These are phyloP conservation scores for Theretra japonica DNA, from an alignment of 2,888 invertebrate genomes.

Conservation along the genomic window DNA sequence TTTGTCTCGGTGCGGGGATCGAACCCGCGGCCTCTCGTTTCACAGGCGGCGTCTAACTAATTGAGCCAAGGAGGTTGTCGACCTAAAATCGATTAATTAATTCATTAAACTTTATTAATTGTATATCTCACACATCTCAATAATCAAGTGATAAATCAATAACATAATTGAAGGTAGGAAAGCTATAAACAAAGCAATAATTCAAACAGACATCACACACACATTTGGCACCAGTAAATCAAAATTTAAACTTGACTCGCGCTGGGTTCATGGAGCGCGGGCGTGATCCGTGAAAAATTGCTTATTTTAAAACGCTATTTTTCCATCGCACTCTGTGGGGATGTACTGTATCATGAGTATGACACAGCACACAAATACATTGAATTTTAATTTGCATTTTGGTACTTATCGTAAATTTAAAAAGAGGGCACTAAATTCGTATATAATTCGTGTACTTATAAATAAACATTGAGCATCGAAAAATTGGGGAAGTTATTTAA, in stretches of 20 bases:
- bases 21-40: too few relatives aligned
- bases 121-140: not conserved
- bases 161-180: slow-evolving; percentile 36
- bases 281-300: slow-evolving; percentile 78
- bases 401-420: too few relatives aligned
- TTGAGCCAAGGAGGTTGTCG: too few relatives aligned
- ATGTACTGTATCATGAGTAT: slow-evolving; percentile 52
- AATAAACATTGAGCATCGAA: too few relatives aligned
- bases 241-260: slow-evolving; percentile 60
- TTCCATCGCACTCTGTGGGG: slow-evolving; percentile 56
- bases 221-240: slow-evolving; percentile 75
- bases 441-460: too few relatives aligned
- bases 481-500: too few relatives aligned
- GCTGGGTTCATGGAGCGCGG: slow-evolving; percentile 53
- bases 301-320: slow-evolving; percentile 74
- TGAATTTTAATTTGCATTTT: slow-evolving; percentile 15
- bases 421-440: too few relatives aligned
- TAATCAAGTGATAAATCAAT: not conserved
- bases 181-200: slow-evolving; percentile 59
- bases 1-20: too few relatives aligned
- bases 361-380: slow-evolving; percentile 43
- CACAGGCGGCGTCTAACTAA: too few relatives aligned
- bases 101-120: too few relatives aligned
- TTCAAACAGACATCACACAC: slow-evolving; percentile 71
- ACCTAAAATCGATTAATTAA: too few relatives aligned